These are phyloP conservation scores for Entomobrya multifasciata DNA, from an alignment of 2,888 invertebrate species.

Conservation along the genomic window DNA sequence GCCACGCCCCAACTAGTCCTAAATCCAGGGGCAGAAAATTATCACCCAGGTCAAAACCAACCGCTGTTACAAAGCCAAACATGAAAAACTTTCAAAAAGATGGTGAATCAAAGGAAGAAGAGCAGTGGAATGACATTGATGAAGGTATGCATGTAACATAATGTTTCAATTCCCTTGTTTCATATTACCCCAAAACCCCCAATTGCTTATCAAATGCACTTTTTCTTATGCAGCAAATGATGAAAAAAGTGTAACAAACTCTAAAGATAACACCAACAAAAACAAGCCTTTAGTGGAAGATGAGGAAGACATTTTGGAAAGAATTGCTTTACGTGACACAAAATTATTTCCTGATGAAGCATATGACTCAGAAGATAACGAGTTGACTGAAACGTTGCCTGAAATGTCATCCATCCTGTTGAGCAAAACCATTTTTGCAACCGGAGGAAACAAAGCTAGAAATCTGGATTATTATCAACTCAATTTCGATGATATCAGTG, in stretches of 20 bases:
- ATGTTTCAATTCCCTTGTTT: too few relatives aligned
- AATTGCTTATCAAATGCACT: too few relatives aligned
- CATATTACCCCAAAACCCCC: too few relatives aligned
- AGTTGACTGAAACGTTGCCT: constrained; percentile 3
- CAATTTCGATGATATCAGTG: constrained; percentile 36
- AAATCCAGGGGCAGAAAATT: not conserved
- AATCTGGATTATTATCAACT: constrained; percentile 45
- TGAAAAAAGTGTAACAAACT: too few relatives aligned
- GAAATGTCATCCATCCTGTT: constrained; percentile 38
- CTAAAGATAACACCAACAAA: too few relatives aligned
- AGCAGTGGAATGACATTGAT: not conserved
- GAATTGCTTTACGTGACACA: not conserved
- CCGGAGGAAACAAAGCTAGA: not conserved
- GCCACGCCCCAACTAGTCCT: constrained; percentile 32
- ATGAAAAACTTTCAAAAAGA: constrained; percentile 1
- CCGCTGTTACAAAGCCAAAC: constrained; percentile 49
- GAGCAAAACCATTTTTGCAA: constrained; percentile 19
- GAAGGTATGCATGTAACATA: not conserved
- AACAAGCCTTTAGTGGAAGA: not conserved
- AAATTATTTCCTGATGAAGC: not conserved
- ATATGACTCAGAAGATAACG: constrained; percentile 4
- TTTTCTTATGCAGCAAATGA: too few relatives aligned
- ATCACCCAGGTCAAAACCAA: constrained; percentile 38
- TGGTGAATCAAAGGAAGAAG: not conserved
- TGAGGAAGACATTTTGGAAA: not conserved